phyloP scores from a whole-genome alignment of 2,797 vertebrate genomes.

The Gadopsis bispinosus region DNA sequence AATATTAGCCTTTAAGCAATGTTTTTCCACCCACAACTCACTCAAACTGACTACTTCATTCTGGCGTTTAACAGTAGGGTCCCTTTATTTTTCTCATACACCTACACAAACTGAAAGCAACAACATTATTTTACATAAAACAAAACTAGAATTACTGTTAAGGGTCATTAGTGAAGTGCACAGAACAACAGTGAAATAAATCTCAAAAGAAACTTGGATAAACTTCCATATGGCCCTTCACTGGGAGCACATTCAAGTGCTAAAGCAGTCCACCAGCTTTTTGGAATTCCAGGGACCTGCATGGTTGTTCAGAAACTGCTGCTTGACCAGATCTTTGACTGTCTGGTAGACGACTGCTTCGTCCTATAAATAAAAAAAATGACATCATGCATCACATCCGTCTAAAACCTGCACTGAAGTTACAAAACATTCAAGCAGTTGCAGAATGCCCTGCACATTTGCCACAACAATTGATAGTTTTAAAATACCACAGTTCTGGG shows the following conservation, averaged over 20 bases:
- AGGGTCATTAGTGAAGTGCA: slow-evolving; percentile 15
- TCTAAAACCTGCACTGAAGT: background rate
- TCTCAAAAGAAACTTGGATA: slow-evolving; percentile 30
- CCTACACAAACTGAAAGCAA: slow-evolving; percentile 61
- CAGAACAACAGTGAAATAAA: slow-evolving; percentile 32
- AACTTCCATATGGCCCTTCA: background rate
- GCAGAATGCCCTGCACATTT: background rate
- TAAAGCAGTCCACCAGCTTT: slow-evolving; percentile 83
- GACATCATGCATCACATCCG: background rate
- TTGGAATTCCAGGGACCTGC: slow-evolving; percentile 84
- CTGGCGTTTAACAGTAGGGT: slow-evolving; percentile 37
- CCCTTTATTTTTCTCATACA: slow-evolving; percentile 65
- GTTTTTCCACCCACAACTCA: slow-evolving; percentile 56
- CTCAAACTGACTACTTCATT: slow-evolving; percentile 47
- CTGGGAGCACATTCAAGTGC: slow-evolving; percentile 48
- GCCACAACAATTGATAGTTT: background rate
- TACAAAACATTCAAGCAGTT: background rate
- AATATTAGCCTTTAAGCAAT: slow-evolving; percentile 22
- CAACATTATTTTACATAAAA: slow-evolving; percentile 16
- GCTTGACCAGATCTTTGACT: slow-evolving; percentile 77
- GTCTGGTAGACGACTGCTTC: slow-evolving; percentile 71
- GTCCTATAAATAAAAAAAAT: slow-evolving; percentile 42
- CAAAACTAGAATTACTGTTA: slow-evolving; percentile 25
- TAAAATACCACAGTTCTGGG: background rate
- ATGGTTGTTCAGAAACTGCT: slow-evolving; percentile 71